Evolutionary conservation across 1,140 invertebrate species (phyloP).

Genomic region (Drosophila watanabei): DNA sequence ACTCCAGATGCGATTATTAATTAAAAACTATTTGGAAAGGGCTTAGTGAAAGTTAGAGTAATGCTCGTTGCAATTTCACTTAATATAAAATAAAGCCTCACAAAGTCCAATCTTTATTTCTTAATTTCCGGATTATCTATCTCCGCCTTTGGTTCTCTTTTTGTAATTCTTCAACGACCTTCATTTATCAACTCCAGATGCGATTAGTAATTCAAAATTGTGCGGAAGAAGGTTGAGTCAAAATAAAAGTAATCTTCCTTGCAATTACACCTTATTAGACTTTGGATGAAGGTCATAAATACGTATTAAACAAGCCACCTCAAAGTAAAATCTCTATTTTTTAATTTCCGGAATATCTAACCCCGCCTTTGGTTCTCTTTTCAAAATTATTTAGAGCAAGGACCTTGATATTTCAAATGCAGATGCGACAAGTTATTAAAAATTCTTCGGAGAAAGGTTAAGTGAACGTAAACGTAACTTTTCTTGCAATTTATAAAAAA

Average conservation of each 20-base stretch:
- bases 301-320: too few species aligned
- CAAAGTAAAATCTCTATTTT: background rate
- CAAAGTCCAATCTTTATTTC: too few species aligned
- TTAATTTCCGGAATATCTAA: constrained; percentile 38
- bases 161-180: too few species aligned
- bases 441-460: background rate
- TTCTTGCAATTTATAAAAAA: too few species aligned
- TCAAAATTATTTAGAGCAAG: too few species aligned
- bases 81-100: background rate
- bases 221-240: too few species aligned
- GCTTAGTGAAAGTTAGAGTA: too few species aligned
- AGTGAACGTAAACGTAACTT: background rate
- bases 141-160: too few species aligned
- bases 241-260: too few species aligned
- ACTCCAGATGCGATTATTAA: background rate
- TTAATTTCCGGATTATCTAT: too few species aligned
- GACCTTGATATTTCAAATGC: background rate
- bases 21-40: too few species aligned
- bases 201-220: background rate
- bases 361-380: background rate
- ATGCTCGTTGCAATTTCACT: background rate
- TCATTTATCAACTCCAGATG: too few species aligned
- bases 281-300: background rate
- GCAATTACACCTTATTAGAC: background rate
- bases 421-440: background rate